Base-by-base conservation (phyloP, 2,888 invertebrate genomes). In the Spilosoma lubricipeda region DNA sequence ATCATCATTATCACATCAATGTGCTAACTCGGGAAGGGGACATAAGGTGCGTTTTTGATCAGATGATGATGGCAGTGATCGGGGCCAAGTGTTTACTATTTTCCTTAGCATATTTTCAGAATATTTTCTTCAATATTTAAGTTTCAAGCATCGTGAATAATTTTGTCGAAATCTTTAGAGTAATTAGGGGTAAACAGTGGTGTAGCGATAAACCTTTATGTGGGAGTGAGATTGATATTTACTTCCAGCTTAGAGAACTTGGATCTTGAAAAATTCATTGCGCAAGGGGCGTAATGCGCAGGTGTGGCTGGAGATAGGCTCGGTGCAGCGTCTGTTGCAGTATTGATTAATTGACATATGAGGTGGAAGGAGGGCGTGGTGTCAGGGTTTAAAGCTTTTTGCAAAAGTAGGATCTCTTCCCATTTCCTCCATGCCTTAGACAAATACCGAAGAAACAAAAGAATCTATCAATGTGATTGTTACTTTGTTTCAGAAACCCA, bases 401-500 rank as follows among this genome's bases (percentile, higher is more conserved):
- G 5, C 2, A 52, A 52, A 52, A 23, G 7, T 52, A 52, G 23
- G 23, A 2, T 23, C 15, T 23, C 9, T 52, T 52, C 8, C 23
- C 52, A 52, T 23, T 7, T 48, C 23, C 52, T 8, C 7, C 0
- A 52, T 23, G 23, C 23, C 9, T 48, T 20, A 20, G 4, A 18
- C 20, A 18, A 0, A 48, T 48, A 48, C 5, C 48, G 18, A 1
- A 45, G 18, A 1, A 45, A 3, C 4, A 18, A 18, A 45, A 2
- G 1, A 48, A 48, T 1, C 18, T 52, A 23, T 23, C 23, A 23
- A 52, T 23, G 8, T 52, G 5, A 23, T 0, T 27, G 1, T 59
- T 18, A 27, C 18, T 18, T 69, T 77, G 80, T 96, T 96, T 56
- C 93, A 99, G 99, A 81, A 97, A 98, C 5, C 99, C 99, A 94